These are phyloP conservation scores for Aleadryas rufinucha DNA, from an alignment of 2,113 vertebrate genomes.

Conservation along the genomic window DNA sequence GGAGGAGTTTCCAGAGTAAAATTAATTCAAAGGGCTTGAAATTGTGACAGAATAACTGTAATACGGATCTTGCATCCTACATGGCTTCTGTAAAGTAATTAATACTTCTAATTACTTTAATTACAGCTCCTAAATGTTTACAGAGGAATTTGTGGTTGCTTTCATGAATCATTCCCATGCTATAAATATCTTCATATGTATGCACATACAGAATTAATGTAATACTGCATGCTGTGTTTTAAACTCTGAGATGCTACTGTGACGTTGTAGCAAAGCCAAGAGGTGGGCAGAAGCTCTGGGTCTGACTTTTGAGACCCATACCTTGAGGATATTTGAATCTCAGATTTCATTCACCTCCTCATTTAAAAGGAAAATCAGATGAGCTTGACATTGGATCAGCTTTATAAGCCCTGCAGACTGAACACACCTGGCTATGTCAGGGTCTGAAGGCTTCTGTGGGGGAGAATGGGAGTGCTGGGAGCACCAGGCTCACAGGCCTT, in stretches of 20 bases:
- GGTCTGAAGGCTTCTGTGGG: not conserved
- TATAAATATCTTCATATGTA: slow-evolving; percentile 17
- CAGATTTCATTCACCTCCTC: not conserved
- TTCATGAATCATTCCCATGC: slow-evolving; percentile 29
- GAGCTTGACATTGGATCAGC: not conserved
- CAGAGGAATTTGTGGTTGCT: slow-evolving; percentile 16
- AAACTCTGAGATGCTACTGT: not conserved
- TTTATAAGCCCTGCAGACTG: not conserved
- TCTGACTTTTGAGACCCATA: not conserved
- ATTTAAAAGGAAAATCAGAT: slow-evolving; percentile 11
- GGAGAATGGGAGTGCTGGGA: not conserved
- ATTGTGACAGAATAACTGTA: slow-evolving; percentile 19
- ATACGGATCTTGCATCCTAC: not conserved
- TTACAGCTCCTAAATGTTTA: not conserved
- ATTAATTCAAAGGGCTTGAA: not conserved
- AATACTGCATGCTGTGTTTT: not conserved
- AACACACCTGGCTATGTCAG: not conserved
- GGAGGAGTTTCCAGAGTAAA: not conserved
- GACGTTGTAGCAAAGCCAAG: not conserved
- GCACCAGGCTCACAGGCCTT: not conserved
- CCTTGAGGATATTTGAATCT: not conserved
- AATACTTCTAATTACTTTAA: slow-evolving; percentile 21
- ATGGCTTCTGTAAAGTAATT: slow-evolving; percentile 11
- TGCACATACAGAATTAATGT: not conserved
- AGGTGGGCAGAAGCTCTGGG: not conserved